Evolutionary conservation across 2,888 invertebrate genomes (phyloP), one percentile per base, ranked within the genome.

Genomic region (Sturmia bella): DNA sequence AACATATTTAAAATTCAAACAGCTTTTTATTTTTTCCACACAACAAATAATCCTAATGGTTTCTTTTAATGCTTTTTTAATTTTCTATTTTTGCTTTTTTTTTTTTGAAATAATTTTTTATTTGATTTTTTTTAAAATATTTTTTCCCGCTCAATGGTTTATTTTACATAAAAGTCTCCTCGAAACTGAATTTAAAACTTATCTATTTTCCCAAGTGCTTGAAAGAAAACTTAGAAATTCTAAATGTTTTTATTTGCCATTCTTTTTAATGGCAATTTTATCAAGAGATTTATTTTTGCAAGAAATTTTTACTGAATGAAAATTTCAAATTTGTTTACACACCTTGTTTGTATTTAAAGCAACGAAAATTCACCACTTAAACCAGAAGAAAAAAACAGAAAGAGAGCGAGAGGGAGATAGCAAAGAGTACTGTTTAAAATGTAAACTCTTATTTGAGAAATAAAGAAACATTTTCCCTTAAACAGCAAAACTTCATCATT

Each of bases 171-270:
- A 87, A 85, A 85, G 87, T 85, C 88, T 85, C 81, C 85, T 84
- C 78, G 81, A 86, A 87, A 89, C 89, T 89, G 85, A 89, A 85
- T 72, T 64, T 70, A 64, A 83, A 76, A 83, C 45, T 66, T 24
- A 32, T 19, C 56, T 41, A 45, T 56, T 66, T 56, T 21, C 13
- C 2, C 2, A 52, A 19, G 5, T 11, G 48, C 63, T 73, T 64
- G 50, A 69, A 74, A 39, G 81, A 82, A 82, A 82, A 69, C 81
- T 45, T 82, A 82, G 73, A 82, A 82, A 82, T 82, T 82, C 81
- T 77, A 52, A 27, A 27, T 39, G 37, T 66, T 48, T 72, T 68
- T 54, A 37, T 79, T 52, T 2, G 5, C 39, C 13, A 43, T 80
- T 77, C 41, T 19, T 19, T 77, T 3, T 41, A 12, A 27, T 11